A percentile compares a stretch with the other conserved stretches of the same genome.
phyloP scores from a whole-genome alignment of 2,888 invertebrate genomes.

The Torymus auratus region DNA sequence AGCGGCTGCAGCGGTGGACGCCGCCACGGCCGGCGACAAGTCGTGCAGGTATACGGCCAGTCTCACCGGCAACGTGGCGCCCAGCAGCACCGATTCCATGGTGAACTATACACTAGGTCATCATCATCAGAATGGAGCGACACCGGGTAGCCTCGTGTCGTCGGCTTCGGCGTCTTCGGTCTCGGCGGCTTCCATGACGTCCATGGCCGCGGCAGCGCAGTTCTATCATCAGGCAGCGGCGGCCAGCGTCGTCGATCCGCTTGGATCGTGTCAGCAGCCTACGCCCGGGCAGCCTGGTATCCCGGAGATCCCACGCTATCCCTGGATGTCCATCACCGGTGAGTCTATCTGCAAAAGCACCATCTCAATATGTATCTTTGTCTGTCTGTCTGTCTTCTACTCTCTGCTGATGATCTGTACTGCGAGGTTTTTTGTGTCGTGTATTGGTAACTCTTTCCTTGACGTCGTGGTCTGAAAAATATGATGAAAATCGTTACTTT shows the following conservation, averaged over 20 bases:
- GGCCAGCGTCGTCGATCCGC: conserved; percentile 88
- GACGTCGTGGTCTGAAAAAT: too few species aligned
- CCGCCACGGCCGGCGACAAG: conserved; percentile 85
- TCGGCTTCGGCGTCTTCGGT: conserved; percentile 83
- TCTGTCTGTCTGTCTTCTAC: neutral
- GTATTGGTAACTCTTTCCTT: too few species aligned
- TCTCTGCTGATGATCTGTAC: too few species aligned
- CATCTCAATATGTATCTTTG: neutral
- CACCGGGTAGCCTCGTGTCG: conserved; percentile 73
- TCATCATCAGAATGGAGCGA: conserved; percentile 83
- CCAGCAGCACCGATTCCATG: conserved; percentile 83
- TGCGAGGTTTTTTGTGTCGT: too few species aligned
- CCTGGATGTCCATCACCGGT: conserved; percentile 98
- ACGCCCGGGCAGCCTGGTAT: conserved; percentile 88
- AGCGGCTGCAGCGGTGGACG: conserved; percentile 83
- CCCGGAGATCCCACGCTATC: conserved; percentile 94
- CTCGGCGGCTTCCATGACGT: conserved; percentile 81
- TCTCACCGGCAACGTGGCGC: conserved; percentile 80
- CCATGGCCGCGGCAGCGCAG: conserved; percentile 87
- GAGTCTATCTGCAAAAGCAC: conserved; percentile 75
- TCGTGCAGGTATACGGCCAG: conserved; percentile 88
- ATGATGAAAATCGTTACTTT: too few species aligned
- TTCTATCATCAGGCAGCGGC: conserved; percentile 91
- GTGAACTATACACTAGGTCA: conserved; percentile 89
- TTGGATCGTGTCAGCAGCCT: conserved; percentile 87